Evolutionary conservation across 2,888 invertebrate species (phyloP).

Genomic region (Sinotaia quadrata): DNA sequence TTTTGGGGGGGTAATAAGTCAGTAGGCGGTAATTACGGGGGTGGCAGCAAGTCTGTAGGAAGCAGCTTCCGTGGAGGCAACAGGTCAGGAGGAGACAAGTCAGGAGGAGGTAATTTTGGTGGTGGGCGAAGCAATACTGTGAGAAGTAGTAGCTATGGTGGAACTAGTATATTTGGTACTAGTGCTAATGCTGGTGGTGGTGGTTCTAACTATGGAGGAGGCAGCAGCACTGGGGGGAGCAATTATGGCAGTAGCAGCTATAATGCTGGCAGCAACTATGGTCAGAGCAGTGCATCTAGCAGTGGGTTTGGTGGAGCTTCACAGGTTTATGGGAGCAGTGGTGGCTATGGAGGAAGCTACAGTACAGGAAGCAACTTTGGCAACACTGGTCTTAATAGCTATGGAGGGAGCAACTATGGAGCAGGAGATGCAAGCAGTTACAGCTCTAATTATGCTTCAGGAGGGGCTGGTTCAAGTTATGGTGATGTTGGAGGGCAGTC

Average conservation of each 20-base stretch:
- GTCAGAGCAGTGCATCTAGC: neutral
- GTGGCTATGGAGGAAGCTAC: neutral
- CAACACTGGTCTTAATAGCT: neutral
- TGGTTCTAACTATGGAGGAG: neutral
- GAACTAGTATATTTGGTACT: neutral
- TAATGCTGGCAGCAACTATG: neutral
- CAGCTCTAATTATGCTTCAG: neutral
- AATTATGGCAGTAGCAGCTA: neutral
- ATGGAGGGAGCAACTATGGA: neutral
- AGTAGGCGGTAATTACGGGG: neutral
- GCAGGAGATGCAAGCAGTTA: neutral
- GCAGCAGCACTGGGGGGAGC: neutral
- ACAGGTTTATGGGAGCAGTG: neutral
- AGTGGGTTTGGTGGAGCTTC: neutral
- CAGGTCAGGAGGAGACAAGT: too few relatives aligned
- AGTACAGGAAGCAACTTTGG: neutral
- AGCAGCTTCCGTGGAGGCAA: conserved; percentile 8
- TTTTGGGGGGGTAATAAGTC: neutral
- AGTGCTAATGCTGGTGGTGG: neutral
- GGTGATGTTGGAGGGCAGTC: too few relatives aligned
- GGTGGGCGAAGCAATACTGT: too few relatives aligned
- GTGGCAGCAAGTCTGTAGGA: neutral
- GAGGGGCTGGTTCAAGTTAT: too few relatives aligned
- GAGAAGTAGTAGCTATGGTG: neutral
- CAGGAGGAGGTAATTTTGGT: neutral